Conservation (phyloP, 2,888 invertebrate species). For the Patella depressa region DNA sequence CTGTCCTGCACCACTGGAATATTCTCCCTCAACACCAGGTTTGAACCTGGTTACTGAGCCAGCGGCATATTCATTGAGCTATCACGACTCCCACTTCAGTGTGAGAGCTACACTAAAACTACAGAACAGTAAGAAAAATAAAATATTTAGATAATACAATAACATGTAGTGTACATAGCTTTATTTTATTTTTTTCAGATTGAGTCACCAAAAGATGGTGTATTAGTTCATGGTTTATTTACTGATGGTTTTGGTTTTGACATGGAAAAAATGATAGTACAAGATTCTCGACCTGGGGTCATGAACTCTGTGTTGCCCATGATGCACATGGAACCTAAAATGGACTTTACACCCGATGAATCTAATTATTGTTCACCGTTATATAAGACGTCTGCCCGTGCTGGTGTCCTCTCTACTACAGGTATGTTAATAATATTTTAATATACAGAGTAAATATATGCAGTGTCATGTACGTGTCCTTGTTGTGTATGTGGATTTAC, state of each 20-base stretch:
- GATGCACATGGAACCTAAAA: constrained; percentile 77
- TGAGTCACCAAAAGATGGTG: constrained; percentile 66
- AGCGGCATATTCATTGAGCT: too few species aligned
- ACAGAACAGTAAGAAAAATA: too few species aligned
- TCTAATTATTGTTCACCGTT: constrained; percentile 68
- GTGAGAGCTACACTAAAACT: too few species aligned
- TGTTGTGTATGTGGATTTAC: neutral
- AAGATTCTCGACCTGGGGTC: constrained; percentile 76
- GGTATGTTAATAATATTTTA: constrained; percentile 53
- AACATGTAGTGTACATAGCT: too few species aligned
- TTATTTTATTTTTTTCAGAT: constrained; percentile 41
- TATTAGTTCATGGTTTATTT: constrained; percentile 71
- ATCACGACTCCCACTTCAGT: too few species aligned
- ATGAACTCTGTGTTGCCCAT: constrained; percentile 83
- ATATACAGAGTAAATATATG: neutral
- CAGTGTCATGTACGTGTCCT: neutral
- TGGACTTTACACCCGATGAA: constrained; percentile 73
- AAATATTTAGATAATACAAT: too few species aligned
- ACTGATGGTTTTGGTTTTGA: constrained; percentile 72
- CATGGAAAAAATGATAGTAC: constrained; percentile 57
- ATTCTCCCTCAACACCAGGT: too few species aligned
- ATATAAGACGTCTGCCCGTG: constrained; percentile 71
- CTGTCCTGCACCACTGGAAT: too few species aligned
- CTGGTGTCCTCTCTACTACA: constrained; percentile 72
- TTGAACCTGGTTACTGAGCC: too few species aligned